phyloP scores from a whole-genome alignment of 2,797 vertebrate species.

The Decapterus maruadsi region DNA sequence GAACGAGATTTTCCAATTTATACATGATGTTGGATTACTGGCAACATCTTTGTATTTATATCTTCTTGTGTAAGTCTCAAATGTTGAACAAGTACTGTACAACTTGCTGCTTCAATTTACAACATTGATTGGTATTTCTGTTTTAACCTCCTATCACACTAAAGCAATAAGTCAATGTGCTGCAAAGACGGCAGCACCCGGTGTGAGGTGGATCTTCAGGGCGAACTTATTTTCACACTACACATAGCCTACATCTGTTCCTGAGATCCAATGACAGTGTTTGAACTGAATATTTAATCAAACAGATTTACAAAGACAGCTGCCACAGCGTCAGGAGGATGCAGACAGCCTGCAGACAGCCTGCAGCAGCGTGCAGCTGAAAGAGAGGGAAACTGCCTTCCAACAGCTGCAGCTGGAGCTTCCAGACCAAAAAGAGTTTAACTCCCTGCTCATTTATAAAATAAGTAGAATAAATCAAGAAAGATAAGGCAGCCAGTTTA shows the following conservation, averaged over 20 bases:
- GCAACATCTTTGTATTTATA: background rate
- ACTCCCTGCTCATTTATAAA: background rate
- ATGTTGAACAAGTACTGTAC: background rate
- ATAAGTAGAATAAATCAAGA: too few relatives aligned
- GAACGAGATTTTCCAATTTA: background rate
- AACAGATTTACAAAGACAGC: conserved; percentile 40
- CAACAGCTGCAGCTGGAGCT: conserved; percentile 27
- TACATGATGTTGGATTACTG: background rate
- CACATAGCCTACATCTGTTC: background rate
- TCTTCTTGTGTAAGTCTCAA: background rate
- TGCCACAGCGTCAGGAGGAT: conserved; percentile 33
- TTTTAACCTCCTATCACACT: background rate
- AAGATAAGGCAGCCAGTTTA: too few relatives aligned
- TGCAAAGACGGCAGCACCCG: conserved; percentile 15
- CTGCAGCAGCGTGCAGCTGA: conserved; percentile 18
- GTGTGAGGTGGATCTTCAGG: conserved; percentile 50
- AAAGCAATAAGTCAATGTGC: background rate
- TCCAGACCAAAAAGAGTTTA: background rate
- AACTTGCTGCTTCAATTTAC: background rate
- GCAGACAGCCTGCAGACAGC: background rate
- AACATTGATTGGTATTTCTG: background rate
- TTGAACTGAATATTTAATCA: conserved; percentile 20
- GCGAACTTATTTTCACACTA: background rate
- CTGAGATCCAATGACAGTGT: background rate
- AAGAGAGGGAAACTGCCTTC: conserved; percentile 2